Evolutionary conservation across 2,888 invertebrate genomes (phyloP).

Genomic region (Silvanus unidentatus): DNA sequence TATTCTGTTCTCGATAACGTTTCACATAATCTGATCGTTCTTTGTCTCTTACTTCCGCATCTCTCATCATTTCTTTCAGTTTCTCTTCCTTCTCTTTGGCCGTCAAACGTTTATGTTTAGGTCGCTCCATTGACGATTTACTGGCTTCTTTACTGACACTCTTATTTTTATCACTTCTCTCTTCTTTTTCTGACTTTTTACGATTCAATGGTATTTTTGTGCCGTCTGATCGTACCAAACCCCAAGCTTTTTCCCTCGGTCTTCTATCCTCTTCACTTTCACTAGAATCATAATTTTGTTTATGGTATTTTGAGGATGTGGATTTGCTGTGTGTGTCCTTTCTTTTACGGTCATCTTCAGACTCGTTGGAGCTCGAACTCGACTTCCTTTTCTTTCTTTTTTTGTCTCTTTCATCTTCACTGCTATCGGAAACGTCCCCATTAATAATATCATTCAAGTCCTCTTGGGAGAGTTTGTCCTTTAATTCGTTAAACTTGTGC

Average conservation of each 20-base stretch:
- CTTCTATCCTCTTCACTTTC: conserved; percentile 30
- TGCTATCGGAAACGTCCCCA: conserved; percentile 44
- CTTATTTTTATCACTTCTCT: conserved; percentile 19
- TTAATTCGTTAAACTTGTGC: conserved; percentile 63
- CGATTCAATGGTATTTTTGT: conserved; percentile 32
- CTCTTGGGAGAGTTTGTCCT: conserved; percentile 48
- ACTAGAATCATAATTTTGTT: conserved; percentile 16
- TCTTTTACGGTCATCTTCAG: conserved; percentile 2
- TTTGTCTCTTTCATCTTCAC: conserved; percentile 19
- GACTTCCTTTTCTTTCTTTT: conserved; percentile 7
- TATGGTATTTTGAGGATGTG: conserved; percentile 13
- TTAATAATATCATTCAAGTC: conserved; percentile 42
- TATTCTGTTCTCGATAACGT: conserved; percentile 56
- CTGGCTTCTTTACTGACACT: conserved; percentile 5
- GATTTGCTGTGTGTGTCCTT: conserved; percentile 7
- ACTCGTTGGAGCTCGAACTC: conserved; percentile 6
- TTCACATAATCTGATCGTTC: conserved; percentile 61
- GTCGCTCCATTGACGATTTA: conserved; percentile 9
- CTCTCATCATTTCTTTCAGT: conserved; percentile 75
- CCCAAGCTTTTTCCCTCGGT: conserved; percentile 39
- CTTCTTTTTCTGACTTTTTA: background rate
- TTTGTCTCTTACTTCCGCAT: conserved; percentile 65
- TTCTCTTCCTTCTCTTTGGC: conserved; percentile 65
- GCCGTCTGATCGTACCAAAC: conserved; percentile 44
- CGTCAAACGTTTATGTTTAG: conserved; percentile 44